Percentiles rank a stretch among this genome's conserved stretches.
phyloP scores from a whole-genome alignment of 37 sponge, comb jelly and placozoan genomes.

The Bolinopsis microptera region DNA sequence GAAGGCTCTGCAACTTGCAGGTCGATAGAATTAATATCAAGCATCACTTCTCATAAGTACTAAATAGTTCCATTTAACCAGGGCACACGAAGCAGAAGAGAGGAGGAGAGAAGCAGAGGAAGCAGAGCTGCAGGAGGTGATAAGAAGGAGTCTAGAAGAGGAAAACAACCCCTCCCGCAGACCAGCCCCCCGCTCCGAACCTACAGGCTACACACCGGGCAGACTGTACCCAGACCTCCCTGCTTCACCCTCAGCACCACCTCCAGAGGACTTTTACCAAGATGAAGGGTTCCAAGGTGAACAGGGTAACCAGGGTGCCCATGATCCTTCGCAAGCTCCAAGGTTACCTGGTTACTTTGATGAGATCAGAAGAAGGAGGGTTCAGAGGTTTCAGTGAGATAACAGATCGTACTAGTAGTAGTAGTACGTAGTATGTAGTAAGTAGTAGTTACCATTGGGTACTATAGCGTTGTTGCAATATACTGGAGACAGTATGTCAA shows the following conservation, averaged over 20 bases:
- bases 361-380: constrained; percentile 52
- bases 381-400: background rate
- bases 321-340: background rate
- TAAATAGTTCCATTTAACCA: too few species aligned
- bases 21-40: too few species aligned
- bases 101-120: too few species aligned
- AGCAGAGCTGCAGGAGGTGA: constrained; percentile 81
- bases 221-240: constrained; percentile 44
- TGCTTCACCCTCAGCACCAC: background rate
- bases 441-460: too few species aligned
- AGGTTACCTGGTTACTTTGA: background rate
- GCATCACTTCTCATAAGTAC: too few species aligned
- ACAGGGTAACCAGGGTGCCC: background rate
- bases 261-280: background rate
- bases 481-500: too few species aligned
- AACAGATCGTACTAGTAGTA: too few species aligned
- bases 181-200: background rate
- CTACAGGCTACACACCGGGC: background rate
- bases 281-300: background rate
- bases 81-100: too few species aligned
- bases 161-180: background rate
- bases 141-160: constrained; percentile 75
- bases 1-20: too few species aligned
- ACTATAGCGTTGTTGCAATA: too few species aligned
- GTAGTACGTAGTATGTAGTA: too few species aligned